Percentiles rank a stretch among this genome's conserved stretches.
Conservation (phyloP, 2,113 vertebrate genomes). For the Eptesicus fuscus region DNA sequence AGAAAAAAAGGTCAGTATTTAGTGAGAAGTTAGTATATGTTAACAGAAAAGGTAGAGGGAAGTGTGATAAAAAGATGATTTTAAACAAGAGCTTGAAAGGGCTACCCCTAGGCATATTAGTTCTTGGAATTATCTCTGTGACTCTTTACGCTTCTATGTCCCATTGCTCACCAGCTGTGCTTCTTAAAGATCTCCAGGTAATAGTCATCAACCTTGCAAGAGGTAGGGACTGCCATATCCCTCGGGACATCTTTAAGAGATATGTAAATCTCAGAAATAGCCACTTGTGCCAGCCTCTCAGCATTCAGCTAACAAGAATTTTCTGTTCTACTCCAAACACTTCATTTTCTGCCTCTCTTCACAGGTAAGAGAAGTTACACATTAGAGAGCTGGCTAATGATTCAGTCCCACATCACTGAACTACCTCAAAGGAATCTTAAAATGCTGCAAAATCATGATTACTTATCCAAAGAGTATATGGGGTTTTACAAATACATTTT, state of each 20-base stretch:
- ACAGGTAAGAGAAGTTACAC: constrained; percentile 67
- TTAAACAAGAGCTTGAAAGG: not conserved
- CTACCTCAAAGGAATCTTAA: constrained; percentile 63
- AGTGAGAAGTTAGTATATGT: not conserved
- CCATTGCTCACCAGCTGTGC: constrained; percentile 40
- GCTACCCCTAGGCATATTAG: not conserved
- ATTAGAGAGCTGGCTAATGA: constrained; percentile 68
- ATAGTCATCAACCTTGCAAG: constrained; percentile 44
- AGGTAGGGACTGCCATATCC: constrained; percentile 22
- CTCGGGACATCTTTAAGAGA: not conserved
- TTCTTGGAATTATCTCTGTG: constrained; percentile 19
- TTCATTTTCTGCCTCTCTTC: constrained; percentile 73
- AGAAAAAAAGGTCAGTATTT: not conserved
- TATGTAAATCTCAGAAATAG: constrained; percentile 43
- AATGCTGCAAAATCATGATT: constrained; percentile 65
- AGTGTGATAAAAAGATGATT: not conserved
- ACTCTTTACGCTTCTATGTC: not conserved
- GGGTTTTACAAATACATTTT: constrained; percentile 70
- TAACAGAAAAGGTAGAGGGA: not conserved
- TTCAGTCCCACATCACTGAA: constrained; percentile 67
- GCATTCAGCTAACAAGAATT: constrained; percentile 58
- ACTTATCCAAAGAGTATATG: constrained; percentile 66
- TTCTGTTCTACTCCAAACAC: constrained; percentile 68
- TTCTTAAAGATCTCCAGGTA: constrained; percentile 52
- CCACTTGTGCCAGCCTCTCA: constrained; percentile 53